These are phyloP conservation scores for Palythoa caribaeorum DNA, from an alignment of 92 coral and sea anemone genomes.

Conservation along the genomic window DNA sequence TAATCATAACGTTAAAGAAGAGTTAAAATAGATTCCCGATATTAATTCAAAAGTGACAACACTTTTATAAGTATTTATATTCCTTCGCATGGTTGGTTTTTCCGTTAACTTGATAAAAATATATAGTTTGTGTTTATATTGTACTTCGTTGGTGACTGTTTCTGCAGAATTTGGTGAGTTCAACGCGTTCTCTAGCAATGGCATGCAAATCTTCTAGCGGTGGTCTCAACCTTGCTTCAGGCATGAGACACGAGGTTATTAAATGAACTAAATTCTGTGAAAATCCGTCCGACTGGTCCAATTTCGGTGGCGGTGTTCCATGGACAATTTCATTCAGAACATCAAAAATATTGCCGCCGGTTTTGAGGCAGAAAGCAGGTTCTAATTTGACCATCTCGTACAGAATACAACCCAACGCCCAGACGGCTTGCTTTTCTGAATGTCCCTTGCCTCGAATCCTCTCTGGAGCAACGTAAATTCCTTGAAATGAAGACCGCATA, in stretches of 20 bases:
- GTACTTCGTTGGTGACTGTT: slow-evolving; percentile 50
- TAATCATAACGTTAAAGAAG: neutral
- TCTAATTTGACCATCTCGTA: slow-evolving; percentile 71
- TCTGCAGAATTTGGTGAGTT: slow-evolving; percentile 42
- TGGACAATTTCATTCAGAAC: slow-evolving; percentile 71
- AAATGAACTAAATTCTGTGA: slow-evolving; percentile 46
- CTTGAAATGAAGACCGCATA: slow-evolving; percentile 61
- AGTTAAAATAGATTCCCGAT: no score
- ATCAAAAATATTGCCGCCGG: slow-evolving; percentile 65
- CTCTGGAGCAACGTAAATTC: slow-evolving; percentile 82
- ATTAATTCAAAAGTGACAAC: no score
- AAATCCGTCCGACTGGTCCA: slow-evolving; percentile 53
- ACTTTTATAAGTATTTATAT: neutral
- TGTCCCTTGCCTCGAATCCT: slow-evolving; percentile 68
- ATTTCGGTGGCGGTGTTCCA: slow-evolving; percentile 71
- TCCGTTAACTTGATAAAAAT: neutral
- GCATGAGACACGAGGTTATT: slow-evolving; percentile 68
- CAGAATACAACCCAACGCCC: slow-evolving; percentile 79
- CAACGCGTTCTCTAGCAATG: slow-evolving; percentile 52
- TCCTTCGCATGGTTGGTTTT: slow-evolving; percentile 22
- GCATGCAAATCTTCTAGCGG: slow-evolving; percentile 56
- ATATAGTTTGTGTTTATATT: slow-evolving; percentile 5
- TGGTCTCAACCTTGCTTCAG: slow-evolving; percentile 62
- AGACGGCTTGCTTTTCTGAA: slow-evolving; percentile 65
- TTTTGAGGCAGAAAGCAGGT: slow-evolving; percentile 63